These are phyloP conservation scores for Cygnus atratus DNA, from an alignment of 2,113 vertebrate genomes.

Conservation along the genomic window DNA sequence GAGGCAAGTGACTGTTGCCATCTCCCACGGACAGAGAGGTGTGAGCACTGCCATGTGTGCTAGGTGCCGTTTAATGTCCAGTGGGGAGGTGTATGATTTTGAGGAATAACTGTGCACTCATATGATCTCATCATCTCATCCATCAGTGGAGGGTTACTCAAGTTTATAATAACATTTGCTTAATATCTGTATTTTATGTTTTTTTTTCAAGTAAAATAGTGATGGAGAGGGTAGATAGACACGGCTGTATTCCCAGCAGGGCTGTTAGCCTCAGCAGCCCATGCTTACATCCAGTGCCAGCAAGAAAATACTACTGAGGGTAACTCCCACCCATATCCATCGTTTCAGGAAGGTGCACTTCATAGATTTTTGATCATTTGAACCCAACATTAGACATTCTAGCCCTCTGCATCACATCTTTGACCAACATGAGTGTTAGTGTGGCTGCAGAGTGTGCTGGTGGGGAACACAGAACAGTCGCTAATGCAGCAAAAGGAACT, in stretches of 20 bases:
- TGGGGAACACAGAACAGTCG: not conserved
- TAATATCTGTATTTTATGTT: not conserved
- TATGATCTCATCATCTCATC: not conserved
- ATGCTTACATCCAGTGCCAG: not conserved
- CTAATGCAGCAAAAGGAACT: not conserved
- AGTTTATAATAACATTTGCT: not conserved
- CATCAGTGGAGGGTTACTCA: not conserved
- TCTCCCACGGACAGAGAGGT: not conserved
- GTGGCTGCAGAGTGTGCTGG: not conserved
- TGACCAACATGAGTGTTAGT: not conserved
- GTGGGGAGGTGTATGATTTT: not conserved
- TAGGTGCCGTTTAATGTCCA: not conserved
- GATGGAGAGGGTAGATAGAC: not conserved
- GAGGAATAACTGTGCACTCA: not conserved
- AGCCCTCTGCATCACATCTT: not conserved
- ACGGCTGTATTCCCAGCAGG: not conserved
- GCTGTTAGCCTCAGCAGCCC: not conserved
- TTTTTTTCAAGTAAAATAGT: not conserved
- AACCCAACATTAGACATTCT: not conserved
- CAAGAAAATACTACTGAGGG: not conserved
- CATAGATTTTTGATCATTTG: not conserved
- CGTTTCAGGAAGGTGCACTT: not conserved
- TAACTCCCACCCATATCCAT: too few relatives aligned
- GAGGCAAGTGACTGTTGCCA: not conserved
- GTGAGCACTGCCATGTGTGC: not conserved